Evolutionary conservation across 2,797 vertebrate genomes (phyloP).

Genomic region (Parauchenoglanis punctatus): DNA sequence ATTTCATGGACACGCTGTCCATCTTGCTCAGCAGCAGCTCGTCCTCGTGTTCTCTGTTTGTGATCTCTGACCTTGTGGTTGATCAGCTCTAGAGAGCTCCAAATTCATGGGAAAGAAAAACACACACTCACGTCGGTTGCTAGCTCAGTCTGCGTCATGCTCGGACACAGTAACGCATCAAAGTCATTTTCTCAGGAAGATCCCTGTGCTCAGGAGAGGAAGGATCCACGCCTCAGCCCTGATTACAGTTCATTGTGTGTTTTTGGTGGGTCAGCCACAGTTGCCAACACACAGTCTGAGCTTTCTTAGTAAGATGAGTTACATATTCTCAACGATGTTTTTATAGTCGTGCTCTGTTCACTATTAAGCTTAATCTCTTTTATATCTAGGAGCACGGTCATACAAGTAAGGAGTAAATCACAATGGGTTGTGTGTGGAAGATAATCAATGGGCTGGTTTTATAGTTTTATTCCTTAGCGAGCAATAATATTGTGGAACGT

Average conservation of each 20-base stretch:
- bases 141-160: constrained; percentile 49
- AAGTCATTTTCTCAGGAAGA: constrained; percentile 54
- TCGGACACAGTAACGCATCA: constrained; percentile 67
- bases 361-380: neutral
- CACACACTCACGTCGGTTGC: constrained; percentile 65
- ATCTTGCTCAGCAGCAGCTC: neutral
- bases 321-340: neutral
- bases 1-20: neutral
- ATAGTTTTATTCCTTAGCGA: neutral
- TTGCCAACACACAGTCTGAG: neutral
- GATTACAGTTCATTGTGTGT: constrained; percentile 40
- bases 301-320: neutral
- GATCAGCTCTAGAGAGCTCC: constrained; percentile 50
- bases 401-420: neutral
- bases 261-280: constrained; percentile 10
- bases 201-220: constrained; percentile 54
- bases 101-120: constrained; percentile 64
- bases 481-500: neutral
- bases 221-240: constrained; percentile 39
- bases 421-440: neutral
- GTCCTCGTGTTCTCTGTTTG: constrained; percentile 26
- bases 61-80: constrained; percentile 43
- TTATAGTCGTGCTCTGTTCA: neutral
- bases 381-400: neutral
- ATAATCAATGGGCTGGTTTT: neutral